phyloP scores from a whole-genome alignment of 2,113 vertebrate species.

The Amblyornis subalaris region DNA sequence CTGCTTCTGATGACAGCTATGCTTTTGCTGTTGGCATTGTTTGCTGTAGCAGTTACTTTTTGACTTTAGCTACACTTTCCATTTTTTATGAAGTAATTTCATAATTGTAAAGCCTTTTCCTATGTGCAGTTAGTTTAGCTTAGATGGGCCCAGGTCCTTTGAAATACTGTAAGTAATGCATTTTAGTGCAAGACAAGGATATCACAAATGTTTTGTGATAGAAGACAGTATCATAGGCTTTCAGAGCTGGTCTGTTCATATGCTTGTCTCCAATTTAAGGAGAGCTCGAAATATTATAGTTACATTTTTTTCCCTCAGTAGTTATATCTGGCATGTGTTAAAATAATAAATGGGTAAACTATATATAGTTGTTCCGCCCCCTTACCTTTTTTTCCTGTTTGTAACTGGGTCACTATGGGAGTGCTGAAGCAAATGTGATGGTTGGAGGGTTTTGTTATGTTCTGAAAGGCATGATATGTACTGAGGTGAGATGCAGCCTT shows the following conservation, averaged over 20 bases:
- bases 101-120: background rate
- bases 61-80: background rate
- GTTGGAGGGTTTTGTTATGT: background rate
- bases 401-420: background rate
- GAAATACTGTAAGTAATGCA: background rate
- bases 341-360: slow-evolving; percentile 34
- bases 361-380: background rate
- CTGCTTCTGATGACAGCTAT: background rate
- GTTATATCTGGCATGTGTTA: slow-evolving; percentile 16
- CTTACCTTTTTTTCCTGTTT: background rate
- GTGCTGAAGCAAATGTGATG: background rate
- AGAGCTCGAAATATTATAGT: background rate
- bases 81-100: background rate
- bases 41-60: background rate
- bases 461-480: background rate
- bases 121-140: background rate
- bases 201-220: background rate
- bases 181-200: background rate
- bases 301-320: background rate
- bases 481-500: background rate
- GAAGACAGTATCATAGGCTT: background rate
- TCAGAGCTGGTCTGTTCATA: background rate
- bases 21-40: background rate
- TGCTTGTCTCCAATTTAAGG: background rate
- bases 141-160: background rate